Evolutionary conservation across 2,797 vertebrate genomes (phyloP).

Genomic region (Danio kyathit): DNA sequence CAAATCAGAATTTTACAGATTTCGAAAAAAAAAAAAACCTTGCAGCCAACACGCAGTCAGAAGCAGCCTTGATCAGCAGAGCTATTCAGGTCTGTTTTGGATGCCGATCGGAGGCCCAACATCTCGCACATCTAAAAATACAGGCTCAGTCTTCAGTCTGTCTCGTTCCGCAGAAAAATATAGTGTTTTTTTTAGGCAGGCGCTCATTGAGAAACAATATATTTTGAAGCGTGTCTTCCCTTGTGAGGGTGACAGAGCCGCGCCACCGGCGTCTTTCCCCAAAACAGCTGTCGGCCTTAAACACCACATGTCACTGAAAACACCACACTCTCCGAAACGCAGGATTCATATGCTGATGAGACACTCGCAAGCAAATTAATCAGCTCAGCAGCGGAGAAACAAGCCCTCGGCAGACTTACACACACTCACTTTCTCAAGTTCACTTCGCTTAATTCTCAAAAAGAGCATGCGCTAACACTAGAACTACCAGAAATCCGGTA

Average conservation of each 20-base stretch:
- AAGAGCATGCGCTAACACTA: not conserved
- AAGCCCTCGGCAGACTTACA: slow-evolving; percentile 15
- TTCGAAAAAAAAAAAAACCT: not conserved
- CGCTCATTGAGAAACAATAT: slow-evolving; percentile 43
- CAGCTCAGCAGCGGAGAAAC: slow-evolving; percentile 13
- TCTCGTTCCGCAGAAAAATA: slow-evolving; percentile 7
- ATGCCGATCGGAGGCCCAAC: not conserved
- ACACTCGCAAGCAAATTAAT: slow-evolving; percentile 7
- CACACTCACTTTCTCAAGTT: not conserved
- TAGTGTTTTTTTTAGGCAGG: slow-evolving; percentile 23
- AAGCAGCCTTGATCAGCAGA: not conserved
- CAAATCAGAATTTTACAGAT: slow-evolving; percentile 49
- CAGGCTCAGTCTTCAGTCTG: slow-evolving; percentile 5
- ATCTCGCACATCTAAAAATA: slow-evolving; percentile 31
- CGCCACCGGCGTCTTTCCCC: slow-evolving; percentile 11
- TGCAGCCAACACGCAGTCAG: not conserved
- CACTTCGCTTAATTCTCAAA: not conserved
- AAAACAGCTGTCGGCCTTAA: slow-evolving; percentile 43
- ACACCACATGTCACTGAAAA: slow-evolving; percentile 39
- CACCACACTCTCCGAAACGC: slow-evolving; percentile 2
- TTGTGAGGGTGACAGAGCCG: slow-evolving; percentile 18
- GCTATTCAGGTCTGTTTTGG: slow-evolving; percentile 26
- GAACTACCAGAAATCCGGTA: no score
- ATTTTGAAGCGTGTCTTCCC: slow-evolving; percentile 37
- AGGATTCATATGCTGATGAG: slow-evolving; percentile 30